These are phyloP conservation scores for Mactromeris polynyma DNA, from an alignment of 2,888 invertebrate genomes.

Conservation along the genomic window DNA sequence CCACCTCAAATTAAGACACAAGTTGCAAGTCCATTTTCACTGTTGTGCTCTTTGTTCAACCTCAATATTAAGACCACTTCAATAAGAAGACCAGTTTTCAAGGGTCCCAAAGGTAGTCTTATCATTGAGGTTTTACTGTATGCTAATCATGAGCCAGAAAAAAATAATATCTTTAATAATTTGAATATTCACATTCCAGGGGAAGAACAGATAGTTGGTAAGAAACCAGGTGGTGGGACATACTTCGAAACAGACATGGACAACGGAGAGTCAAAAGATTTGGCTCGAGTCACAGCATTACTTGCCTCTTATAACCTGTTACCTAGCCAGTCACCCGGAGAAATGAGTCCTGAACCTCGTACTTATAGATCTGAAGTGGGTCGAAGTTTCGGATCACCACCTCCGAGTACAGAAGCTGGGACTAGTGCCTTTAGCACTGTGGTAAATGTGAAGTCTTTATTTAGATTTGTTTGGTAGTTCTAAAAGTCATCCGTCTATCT, in stretches of 20 bases:
- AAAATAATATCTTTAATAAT: not conserved
- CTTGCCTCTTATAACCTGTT: slow-evolving; percentile 57
- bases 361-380: slow-evolving; percentile 34
- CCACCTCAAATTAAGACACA: too few species aligned
- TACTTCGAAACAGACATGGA: slow-evolving; percentile 97
- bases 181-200: not conserved
- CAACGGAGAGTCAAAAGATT: slow-evolving; percentile 92
- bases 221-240: slow-evolving; percentile 88
- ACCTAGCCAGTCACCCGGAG: slow-evolving; percentile 10
- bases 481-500: too few species aligned
- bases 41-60: too few species aligned
- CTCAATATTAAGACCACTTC: too few species aligned
- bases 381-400: slow-evolving; percentile 36
- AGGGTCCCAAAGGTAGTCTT: too few species aligned
- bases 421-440: slow-evolving; percentile 61
- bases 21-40: too few species aligned
- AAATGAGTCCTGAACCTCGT: slow-evolving; percentile 40
- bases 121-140: too few species aligned
- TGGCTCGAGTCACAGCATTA: slow-evolving; percentile 76
- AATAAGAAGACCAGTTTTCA: too few species aligned
- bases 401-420: slow-evolving; percentile 48
- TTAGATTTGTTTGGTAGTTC: too few species aligned
- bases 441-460: too few species aligned
- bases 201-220: slow-evolving; percentile 39
- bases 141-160: too few species aligned